Percentiles rank a stretch among this genome's conserved stretches.
Evolutionary conservation across 2,797 vertebrate genomes (phyloP).

Genomic region (Nyctibius grandis): DNA sequence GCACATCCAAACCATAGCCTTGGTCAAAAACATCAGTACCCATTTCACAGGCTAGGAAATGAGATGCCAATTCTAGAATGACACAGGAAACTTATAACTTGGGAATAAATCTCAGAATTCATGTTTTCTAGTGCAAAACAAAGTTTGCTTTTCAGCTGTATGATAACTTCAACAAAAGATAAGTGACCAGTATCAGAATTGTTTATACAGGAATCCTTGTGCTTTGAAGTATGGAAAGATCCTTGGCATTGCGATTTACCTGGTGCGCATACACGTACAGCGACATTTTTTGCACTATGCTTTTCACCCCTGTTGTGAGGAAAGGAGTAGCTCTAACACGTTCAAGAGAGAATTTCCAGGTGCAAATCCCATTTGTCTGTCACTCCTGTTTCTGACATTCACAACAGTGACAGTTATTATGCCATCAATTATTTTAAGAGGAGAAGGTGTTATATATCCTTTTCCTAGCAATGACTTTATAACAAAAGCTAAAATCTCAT

Average conservation of each 20-base stretch:
- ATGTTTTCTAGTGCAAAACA: background rate
- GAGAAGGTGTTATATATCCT: background rate
- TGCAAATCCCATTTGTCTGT: background rate
- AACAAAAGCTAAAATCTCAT: background rate
- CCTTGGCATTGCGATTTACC: background rate
- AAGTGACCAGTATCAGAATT: background rate
- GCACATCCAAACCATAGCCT: background rate
- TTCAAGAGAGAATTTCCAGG: background rate
- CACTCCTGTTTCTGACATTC: background rate
- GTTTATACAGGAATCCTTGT: background rate
- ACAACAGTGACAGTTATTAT: background rate
- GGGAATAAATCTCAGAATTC: background rate
- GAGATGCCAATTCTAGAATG: background rate
- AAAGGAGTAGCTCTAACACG: background rate
- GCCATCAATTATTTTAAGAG: background rate
- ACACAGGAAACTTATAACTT: background rate
- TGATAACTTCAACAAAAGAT: background rate
- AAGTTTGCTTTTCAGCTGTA: background rate
- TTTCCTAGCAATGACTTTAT: background rate
- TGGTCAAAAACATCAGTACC: background rate
- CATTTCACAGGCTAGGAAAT: background rate
- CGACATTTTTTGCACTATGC: background rate
- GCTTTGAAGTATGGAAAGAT: background rate
- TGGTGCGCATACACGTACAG: accelerated
- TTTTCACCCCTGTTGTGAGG: background rate